These are phyloP conservation scores for Crocallis elinguaria DNA, from an alignment of 2,888 invertebrate species.

Conservation along the genomic window DNA sequence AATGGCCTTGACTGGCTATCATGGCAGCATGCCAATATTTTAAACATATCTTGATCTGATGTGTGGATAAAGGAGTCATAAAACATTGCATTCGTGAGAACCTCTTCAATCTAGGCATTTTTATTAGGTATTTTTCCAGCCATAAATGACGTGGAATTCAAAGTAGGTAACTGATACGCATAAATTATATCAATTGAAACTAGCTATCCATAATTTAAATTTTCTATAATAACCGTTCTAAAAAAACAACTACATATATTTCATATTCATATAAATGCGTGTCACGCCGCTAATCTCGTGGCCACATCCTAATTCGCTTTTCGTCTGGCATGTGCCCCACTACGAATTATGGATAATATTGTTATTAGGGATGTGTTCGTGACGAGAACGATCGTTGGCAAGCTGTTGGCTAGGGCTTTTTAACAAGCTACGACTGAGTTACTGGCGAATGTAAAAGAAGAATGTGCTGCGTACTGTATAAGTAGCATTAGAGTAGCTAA, in stretches of 20 bases:
- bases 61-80: not conserved
- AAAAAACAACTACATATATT: no score
- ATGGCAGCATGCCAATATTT: conserved; percentile 7
- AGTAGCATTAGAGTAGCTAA: not conserved
- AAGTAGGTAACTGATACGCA: no score
- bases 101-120: not conserved
- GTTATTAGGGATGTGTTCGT: conserved; percentile 72
- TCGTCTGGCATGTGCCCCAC: conserved; percentile 73
- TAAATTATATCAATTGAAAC: no score
- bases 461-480: conserved; percentile 7
- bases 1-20: not conserved
- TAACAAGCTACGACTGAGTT: conserved; percentile 20
- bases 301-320: conserved; percentile 71
- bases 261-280: not conserved
- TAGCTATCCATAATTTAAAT: no score
- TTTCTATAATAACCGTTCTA: no score
- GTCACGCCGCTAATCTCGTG: conserved; percentile 44
- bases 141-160: no score
- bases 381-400: conserved; percentile 45
- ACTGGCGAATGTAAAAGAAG: conserved; percentile 5
- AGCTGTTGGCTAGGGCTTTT: conserved; percentile 4
- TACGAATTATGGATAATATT: conserved; percentile 81
- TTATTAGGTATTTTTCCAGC: not conserved
- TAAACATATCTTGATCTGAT: not conserved
- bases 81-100: conserved; percentile 14